Evolutionary conservation across 2,113 vertebrate species (phyloP).

Genomic region (Gymnobelideus leadbeateri): DNA sequence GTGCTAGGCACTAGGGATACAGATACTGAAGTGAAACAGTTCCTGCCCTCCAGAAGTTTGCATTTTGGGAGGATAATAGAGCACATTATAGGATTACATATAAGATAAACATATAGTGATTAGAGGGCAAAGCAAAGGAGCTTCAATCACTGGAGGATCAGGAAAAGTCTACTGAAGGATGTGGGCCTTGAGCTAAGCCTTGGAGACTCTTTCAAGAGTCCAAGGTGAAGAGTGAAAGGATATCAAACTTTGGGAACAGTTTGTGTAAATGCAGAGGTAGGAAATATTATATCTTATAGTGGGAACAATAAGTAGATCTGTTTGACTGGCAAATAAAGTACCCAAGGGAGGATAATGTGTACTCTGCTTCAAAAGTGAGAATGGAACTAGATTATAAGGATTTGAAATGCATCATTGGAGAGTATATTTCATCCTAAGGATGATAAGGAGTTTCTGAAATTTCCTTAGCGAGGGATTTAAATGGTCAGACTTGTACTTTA

Average conservation of each 20-base stretch:
- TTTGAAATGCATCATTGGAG: not conserved
- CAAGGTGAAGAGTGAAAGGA: not conserved
- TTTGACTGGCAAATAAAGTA: not conserved
- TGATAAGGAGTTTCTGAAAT: not conserved
- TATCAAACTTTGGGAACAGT: not conserved
- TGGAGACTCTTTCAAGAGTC: not conserved
- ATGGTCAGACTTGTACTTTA: not conserved
- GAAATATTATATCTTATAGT: not conserved
- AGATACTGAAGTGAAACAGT: not conserved
- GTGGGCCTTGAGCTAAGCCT: not conserved
- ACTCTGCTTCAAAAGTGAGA: not conserved
- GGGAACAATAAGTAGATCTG: not conserved
- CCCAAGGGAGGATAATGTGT: not conserved
- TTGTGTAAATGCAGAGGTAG: not conserved
- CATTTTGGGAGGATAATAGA: not conserved
- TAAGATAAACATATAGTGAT: not conserved
- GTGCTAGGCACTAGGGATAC: not conserved
- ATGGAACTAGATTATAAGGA: not conserved
- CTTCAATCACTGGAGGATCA: not conserved
- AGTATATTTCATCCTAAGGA: not conserved
- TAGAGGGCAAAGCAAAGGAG: not conserved
- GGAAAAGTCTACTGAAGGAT: not conserved
- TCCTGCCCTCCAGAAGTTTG: not conserved
- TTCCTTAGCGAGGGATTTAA: not conserved
- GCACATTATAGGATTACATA: not conserved